phyloP scores from a whole-genome alignment of 2,113 vertebrate species.

The Misgurnus mizolepis region DNA sequence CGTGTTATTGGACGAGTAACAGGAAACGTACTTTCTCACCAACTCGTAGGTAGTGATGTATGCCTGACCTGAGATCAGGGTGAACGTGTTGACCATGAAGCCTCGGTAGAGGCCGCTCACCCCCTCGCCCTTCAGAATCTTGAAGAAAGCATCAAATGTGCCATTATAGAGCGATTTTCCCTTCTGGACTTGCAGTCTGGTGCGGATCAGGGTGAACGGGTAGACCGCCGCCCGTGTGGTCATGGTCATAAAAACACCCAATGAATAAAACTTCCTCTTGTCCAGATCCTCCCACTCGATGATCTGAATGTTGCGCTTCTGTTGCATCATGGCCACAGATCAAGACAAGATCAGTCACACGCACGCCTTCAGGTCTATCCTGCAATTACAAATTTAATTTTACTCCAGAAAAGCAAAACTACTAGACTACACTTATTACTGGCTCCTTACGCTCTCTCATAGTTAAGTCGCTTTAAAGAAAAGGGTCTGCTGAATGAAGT shows the following conservation, averaged over 20 bases:
- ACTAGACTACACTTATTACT: no score
- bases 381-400: neutral
- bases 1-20: constrained; percentile 85
- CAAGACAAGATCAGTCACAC: constrained; percentile 35
- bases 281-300: constrained; percentile 99
- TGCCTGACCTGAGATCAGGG: constrained; percentile 89
- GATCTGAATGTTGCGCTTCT: constrained; percentile 88
- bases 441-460: no score
- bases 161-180: constrained; percentile 90
- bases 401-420: no score
- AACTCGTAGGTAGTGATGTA: constrained; percentile 96
- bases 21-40: constrained; percentile 85
- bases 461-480: no score
- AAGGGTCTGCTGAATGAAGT: no score
- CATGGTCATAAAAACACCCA: constrained; percentile 93
- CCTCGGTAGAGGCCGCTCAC: constrained; percentile 86
- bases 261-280: constrained; percentile 95
- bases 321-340: constrained; percentile 66
- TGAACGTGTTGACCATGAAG: constrained; percentile 94
- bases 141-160: constrained; percentile 89
- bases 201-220: constrained; percentile 92
- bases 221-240: constrained; percentile 92
- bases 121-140: constrained; percentile 87
- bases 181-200: constrained; percentile 90
- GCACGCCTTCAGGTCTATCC: neutral